Base-by-base conservation (phyloP, 2,797 vertebrate genomes). In the Rhinatrema bivittatum region DNA sequence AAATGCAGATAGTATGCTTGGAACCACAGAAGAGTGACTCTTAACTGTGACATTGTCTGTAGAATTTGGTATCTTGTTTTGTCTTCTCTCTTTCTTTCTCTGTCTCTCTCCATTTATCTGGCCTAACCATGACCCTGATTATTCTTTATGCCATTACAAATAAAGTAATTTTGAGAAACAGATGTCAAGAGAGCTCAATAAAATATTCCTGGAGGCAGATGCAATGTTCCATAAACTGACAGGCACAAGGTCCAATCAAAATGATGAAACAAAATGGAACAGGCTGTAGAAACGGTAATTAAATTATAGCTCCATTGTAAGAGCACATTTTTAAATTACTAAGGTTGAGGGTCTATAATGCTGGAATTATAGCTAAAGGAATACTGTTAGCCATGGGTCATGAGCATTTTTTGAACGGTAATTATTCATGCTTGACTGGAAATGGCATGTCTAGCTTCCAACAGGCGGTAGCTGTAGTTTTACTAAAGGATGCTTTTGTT, bases 391-490 rank as follows among this genome's bases (percentile, higher is more conserved):
- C 57, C 65, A 67, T 67, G 44, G 66, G 59, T 74, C 70, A 65
- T 60, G 42, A 60, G 46, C 53, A 36, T 56, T 60, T 72, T 68
- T 68, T 50, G 46, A 58, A 27, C 41, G 48, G 55, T 65, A 71
- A 69, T 72, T 72, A 72, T 71, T 71, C 69, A 72, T 56, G 74
- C 67, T 72, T 74, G 65, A 66, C 67, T 72, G 53, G 57, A 65
- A 65, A 66, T n/a, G 62, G 69, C 62, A 53, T 60, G 53, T 68
- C 55, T 65, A 68, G 68, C 57, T 53, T 65, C 68, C 58, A 63
- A 69, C 57, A 74, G 69, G 56, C 57, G 41, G 30, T 40, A 56
- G 53, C 57, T 75, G 41, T 65, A 60, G 56, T 51, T 52, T 39
- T 65, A 58, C 60, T 65, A 71, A 68, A 54, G 51, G 63, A 72